These are phyloP conservation scores for Cichlasoma orientale DNA, from an alignment of 2,797 vertebrate species.

Conservation along the genomic window DNA sequence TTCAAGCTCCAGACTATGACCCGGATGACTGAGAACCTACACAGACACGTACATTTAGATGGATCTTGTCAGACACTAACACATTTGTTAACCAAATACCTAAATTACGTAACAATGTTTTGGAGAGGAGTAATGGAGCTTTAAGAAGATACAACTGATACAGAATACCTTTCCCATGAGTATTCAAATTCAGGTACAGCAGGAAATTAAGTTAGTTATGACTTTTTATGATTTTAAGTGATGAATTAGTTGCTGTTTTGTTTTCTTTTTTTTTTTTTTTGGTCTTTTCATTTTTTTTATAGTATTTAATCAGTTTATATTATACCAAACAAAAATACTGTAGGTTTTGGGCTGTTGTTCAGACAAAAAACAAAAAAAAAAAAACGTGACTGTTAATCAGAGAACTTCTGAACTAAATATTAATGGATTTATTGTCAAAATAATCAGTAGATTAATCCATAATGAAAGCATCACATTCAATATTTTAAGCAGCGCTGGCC, in stretches of 20 bases:
- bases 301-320: background rate
- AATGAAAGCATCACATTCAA: background rate
- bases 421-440: background rate
- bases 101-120: background rate
- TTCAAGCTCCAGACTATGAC: too few relatives aligned
- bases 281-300: too few relatives aligned
- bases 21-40: too few relatives aligned
- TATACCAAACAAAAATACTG: background rate
- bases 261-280: too few relatives aligned
- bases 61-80: background rate
- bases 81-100: constrained; percentile 7
- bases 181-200: background rate
- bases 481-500: background rate
- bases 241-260: background rate
- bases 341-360: background rate
- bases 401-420: background rate
- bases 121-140: background rate
- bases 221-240: background rate
- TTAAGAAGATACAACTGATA: background rate
- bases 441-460: too few relatives aligned
- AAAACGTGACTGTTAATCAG: too few relatives aligned
- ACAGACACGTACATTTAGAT: background rate
- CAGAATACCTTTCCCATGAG: background rate
- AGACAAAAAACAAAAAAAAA: background rate
- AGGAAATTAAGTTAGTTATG: background rate